Evolutionary conservation across 53 echinoderm and acorn worm species (phyloP).

Genomic region (Glandiceps talaboti): DNA sequence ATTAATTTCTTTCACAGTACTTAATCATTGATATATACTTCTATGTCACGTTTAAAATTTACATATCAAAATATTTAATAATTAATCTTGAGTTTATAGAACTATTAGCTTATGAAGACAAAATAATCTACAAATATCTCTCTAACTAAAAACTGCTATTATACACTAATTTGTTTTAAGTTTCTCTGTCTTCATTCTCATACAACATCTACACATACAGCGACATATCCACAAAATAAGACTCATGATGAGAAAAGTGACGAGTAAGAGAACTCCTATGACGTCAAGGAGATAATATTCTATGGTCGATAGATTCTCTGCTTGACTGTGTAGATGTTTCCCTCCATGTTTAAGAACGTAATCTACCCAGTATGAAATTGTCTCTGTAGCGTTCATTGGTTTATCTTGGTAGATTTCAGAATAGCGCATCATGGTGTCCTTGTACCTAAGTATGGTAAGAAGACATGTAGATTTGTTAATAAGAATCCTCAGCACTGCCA

Average conservation of each 20-base stretch:
- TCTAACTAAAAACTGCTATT: no score
- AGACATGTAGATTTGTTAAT: no score
- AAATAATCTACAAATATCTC: no score
- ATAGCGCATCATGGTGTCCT: background rate
- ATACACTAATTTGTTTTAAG: background rate
- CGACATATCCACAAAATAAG: background rate
- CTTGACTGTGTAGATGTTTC: background rate
- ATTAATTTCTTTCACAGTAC: no score
- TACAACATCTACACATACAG: background rate
- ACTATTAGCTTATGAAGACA: no score
- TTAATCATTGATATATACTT: no score
- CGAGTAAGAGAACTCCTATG: background rate
- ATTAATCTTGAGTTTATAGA: no score
- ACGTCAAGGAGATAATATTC: background rate
- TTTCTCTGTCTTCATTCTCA: background rate
- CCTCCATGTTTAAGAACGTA: background rate
- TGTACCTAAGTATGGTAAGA: no score
- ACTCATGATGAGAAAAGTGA: background rate
- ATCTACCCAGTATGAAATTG: background rate
- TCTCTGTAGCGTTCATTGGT: background rate
- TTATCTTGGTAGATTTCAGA: background rate
- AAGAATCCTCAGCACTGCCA: no score
- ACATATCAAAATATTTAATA: no score
- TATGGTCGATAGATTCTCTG: background rate
- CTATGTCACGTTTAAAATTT: no score